Conservation (phyloP, 1,140 invertebrate genomes). For the Stegodyphus mimosarum region DNA sequence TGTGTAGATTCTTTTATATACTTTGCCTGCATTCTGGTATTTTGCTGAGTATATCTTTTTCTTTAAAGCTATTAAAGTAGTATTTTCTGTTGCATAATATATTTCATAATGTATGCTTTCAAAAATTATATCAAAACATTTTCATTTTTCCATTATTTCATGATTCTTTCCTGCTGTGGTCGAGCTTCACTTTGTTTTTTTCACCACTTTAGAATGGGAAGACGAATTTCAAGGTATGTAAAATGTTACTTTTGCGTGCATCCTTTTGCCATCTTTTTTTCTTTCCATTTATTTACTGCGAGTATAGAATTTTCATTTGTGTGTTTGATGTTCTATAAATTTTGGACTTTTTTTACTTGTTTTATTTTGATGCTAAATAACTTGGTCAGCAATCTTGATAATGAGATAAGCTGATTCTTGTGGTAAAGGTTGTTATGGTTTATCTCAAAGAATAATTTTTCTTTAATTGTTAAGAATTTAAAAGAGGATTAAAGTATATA, state of each 20-base stretch:
- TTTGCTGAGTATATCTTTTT: too few relatives aligned
- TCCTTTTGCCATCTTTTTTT: conserved; percentile 41
- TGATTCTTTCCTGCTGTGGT: conserved; percentile 56
- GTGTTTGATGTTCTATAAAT: too few relatives aligned
- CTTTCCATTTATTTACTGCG: conserved; percentile 42
- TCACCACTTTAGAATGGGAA: conserved; percentile 94
- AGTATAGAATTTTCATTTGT: conserved; percentile 46
- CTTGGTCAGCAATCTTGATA: too few relatives aligned
- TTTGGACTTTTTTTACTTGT: too few relatives aligned
- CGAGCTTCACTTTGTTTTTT: conserved; percentile 54
- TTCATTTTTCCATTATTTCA: conserved; percentile 58
- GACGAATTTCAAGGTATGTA: conserved; percentile 99
- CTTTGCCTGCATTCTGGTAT: too few relatives aligned
- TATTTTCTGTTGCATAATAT: conserved; percentile 10
- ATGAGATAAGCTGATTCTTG: too few relatives aligned
- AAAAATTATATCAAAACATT: conserved; percentile 38
- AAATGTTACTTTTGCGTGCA: conserved; percentile 51
- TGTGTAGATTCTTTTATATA: too few relatives aligned
- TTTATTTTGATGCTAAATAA: too few relatives aligned
- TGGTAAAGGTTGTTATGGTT: too few relatives aligned
- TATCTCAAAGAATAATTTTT: too few relatives aligned
- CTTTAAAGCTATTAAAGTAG: neutral
- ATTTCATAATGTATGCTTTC: conserved; percentile 27
- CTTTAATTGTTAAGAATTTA: too few relatives aligned
- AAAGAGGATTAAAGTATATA: too few relatives aligned